Base-by-base conservation (phyloP, 2,888 invertebrate species). In the Tupiocoris notatus region DNA sequence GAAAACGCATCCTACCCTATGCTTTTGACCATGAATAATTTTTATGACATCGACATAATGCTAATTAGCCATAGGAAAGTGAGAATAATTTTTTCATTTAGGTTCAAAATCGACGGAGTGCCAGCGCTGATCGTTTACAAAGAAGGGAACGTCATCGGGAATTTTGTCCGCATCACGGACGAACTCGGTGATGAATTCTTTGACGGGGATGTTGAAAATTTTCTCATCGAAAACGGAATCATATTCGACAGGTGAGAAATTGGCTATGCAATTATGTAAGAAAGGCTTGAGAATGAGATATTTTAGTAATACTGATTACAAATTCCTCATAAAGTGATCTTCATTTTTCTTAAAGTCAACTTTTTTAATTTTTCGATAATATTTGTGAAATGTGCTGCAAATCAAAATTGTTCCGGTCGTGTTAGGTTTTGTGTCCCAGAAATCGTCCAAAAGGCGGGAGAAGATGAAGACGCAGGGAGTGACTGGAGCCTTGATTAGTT, bases 71-170 rank as follows among this genome's bases (percentile, higher is more conserved):
- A 21, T 9, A 54, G 17, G 59, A 16, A 12, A 25, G 18, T 24
- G 12, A 59, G 22, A 7, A 59, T 22, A 57, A 1, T 9, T 58
- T 57, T 57, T 1, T 66, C 58, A 25, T 59, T 24, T 39, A 90
- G 92, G 81, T 98, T 98, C 84, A 90, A 93, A 83, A 86, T 88
- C 22, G 90, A 90, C 81, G 98, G 96, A 21, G 90, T 98, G 0
- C 98, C 98, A 16, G 96, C 98, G 0, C 84, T 98, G 71, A 86
- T 98, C 56, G 91, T 94, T 0, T 98, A 98, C 84, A 96, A 95
- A 85, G 90, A 88, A 58, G 95, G 95, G 1, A 92, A 93, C 82
- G 86, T 97, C 2, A 91, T 98, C 82, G 96, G 96, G 20, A 98
- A 96, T 85, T 97, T 96, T 86, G 90, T 98, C 0, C 88, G 92